Conservation (phyloP, 2,888 invertebrate genomes). For the Drosophila lacicola region DNA sequence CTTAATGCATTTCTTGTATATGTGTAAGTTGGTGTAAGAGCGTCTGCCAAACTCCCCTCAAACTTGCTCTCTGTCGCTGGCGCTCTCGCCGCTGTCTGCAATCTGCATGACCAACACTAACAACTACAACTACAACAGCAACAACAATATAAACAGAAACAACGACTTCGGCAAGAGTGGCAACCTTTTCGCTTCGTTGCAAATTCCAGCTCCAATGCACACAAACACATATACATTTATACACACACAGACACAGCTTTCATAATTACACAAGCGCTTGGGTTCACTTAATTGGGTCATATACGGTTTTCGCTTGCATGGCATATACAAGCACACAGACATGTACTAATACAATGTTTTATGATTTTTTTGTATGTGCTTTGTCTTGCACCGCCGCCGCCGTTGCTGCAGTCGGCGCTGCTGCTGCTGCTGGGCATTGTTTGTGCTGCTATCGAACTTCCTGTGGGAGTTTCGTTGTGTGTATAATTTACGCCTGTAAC, state of each 20-base stretch:
- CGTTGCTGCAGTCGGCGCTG: slow-evolving; percentile 17
- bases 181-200: slow-evolving; percentile 80
- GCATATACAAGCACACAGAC: slow-evolving; percentile 38
- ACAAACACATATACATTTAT: slow-evolving; percentile 41
- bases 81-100: slow-evolving; percentile 54
- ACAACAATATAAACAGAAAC: slow-evolving; percentile 27
- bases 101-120: slow-evolving; percentile 69
- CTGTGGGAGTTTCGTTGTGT: slow-evolving; percentile 71
- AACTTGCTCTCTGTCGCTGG: slow-evolving; percentile 26
- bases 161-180: slow-evolving; percentile 66
- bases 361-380: slow-evolving; percentile 50
- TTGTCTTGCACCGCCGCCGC: slow-evolving; percentile 45
- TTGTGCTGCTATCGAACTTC: slow-evolving; percentile 76
- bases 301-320: slow-evolving; percentile 73
- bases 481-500: slow-evolving; percentile 66
- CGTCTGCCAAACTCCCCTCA: slow-evolving; percentile 27
- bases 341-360: slow-evolving; percentile 35
- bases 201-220: slow-evolving; percentile 78
- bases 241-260: slow-evolving; percentile 54
- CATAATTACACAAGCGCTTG: slow-evolving; percentile 76
- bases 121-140: slow-evolving; percentile 40
- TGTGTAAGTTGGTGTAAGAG: slow-evolving; percentile 19
- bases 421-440: slow-evolving; percentile 43
- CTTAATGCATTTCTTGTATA: slow-evolving; percentile 49
- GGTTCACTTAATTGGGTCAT: slow-evolving; percentile 83